Conservation (phyloP, 2,113 vertebrate genomes). For the Aramus guarauna region DNA sequence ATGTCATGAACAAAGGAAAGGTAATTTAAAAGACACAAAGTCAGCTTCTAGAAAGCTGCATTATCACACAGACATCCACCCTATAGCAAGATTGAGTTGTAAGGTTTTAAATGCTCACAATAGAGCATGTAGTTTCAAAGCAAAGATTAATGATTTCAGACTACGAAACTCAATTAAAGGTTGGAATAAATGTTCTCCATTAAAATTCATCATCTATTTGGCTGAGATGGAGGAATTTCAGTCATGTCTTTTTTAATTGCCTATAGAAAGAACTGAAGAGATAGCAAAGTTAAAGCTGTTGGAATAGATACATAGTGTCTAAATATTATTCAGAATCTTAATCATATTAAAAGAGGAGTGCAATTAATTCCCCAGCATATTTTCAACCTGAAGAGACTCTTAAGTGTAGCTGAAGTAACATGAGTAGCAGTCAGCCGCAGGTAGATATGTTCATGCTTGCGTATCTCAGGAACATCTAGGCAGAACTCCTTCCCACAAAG, state of each 20-base stretch:
- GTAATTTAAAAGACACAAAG: not conserved
- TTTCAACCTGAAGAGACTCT: conserved; percentile 2
- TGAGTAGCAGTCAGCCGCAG: not conserved
- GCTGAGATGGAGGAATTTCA: conserved; percentile 45
- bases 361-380: not conserved
- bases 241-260: conserved; percentile 58
- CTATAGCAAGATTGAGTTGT: not conserved
- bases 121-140: conserved; percentile 20
- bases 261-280: conserved; percentile 30
- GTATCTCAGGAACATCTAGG: not conserved
- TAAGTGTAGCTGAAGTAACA: not conserved
- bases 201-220: conserved; percentile 50
- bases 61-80: not conserved
- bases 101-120: conserved; percentile 3
- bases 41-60: not conserved
- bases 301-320: not conserved
- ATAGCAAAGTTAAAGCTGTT: conserved; percentile 30
- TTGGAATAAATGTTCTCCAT: conserved; percentile 55
- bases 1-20: not conserved
- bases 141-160: conserved; percentile 50
- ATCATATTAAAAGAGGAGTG: not conserved
- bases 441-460: not conserved
- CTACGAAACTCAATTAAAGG: conserved; percentile 65
- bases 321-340: conserved; percentile 58
- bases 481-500: not conserved